Evolutionary conservation across 2,797 vertebrate species (phyloP), one percentile per base, ranked within the genome.

Genomic region (Otolemur crassicaudatus): DNA sequence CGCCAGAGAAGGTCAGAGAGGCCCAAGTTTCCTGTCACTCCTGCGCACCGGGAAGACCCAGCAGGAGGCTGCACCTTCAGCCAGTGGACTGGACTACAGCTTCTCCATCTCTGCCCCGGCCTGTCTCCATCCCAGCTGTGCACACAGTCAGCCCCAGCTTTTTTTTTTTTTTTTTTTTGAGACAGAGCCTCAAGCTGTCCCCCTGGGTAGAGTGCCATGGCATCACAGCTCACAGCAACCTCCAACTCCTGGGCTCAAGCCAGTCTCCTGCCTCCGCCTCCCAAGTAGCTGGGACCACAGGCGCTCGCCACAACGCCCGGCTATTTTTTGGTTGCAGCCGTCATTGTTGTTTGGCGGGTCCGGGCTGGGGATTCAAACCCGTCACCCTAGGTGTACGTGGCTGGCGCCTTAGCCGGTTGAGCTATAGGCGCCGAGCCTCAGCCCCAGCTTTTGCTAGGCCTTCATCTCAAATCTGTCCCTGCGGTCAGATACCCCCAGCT

Each of bases 101-200:
- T 0, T 40, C 25, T 40, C 53, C 1, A 0, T 49, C 58, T 56
- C n/a, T 4, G 4, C 2, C 16, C 43, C 6, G 17, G 43, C 56
- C 67, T 7, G 3, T 61, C 43, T 40, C 58, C n/a, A 2, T 22
- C 67, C 72, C 75, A 40, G 22, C 27, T 31, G 0, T 40, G 11
- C 5, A 5, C 25, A 23, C 20, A 9, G n/a, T 22, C 49, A 83
- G 58, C 31, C 73, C 40, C 40, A 14, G 65, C 14, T 9, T 13
- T 85, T 40, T 37, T 37, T 37, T 37, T 37, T 37, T 37, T 37
- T 37, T 37, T 37, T 37, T 37, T 37, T 37, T 37, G 34, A 37
- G 34, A 37, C 34, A 37, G 34, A 37, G 34, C 34, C 34, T 37
- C 34, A 37, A 37, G 34, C 34, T 37, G 34, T 37, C 34, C 34